Evolutionary conservation across 2,888 invertebrate species (phyloP), one percentile per base, ranked within the genome.

Genomic region (Agonopterix heracliana): DNA sequence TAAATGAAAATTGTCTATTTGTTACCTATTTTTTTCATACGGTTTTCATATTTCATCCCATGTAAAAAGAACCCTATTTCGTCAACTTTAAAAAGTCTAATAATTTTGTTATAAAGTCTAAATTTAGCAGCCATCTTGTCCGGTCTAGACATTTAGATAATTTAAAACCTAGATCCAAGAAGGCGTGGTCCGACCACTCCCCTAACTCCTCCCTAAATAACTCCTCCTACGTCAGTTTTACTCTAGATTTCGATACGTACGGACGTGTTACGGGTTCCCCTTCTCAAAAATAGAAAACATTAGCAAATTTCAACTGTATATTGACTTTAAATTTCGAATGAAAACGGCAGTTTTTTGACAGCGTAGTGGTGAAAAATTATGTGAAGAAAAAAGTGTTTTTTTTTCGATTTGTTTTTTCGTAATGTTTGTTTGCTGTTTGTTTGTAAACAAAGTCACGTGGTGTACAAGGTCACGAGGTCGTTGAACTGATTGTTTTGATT

Each of bases 401-500:
- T 38, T 9, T 38, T 38, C 9, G 38, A 38, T n/a, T n/a, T 38
- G 13, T 47, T 50, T 57, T 56, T 57, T 56, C 57, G 52, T 17
- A 26, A 40, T 45, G 11, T 57, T 55, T 60, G 55, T 61, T 56
- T 60, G 55, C 26, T 48, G 41, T 58, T 67, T 74, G 72, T 73
- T 74, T 64, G 66, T 66, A 64, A 75, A 75, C 69, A 75, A 57
- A 44, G 53, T 38, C 66, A 70, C 67, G 67, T 66, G 71, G 54
- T 42, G 53, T 41, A 45, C 56, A 60, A 59, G 58, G 59, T 53
- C 50, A 45, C 11, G 44, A 26, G 59, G 61, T 61, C 52, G 52
- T 41, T 59, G 63, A 59, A 54, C 60, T 48, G 17, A 38, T 35
- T 26, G 26, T 26, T 26, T 26, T 26, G 26, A 26, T 5, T 26